phyloP scores from a whole-genome alignment of 2,888 invertebrate genomes.

The Ectropis crepuscularia region DNA sequence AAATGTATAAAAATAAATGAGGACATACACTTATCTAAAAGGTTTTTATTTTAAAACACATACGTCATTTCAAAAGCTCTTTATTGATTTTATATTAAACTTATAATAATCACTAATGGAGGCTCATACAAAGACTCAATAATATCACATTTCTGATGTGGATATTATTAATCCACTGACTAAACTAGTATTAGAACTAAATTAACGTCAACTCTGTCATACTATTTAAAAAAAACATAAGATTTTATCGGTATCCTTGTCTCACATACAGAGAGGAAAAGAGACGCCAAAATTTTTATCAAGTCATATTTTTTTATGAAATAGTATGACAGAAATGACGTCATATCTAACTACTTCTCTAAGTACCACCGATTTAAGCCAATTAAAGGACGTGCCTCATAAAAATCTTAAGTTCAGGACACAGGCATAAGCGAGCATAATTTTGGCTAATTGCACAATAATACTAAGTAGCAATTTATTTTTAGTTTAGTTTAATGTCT shows the following conservation, averaged over 20 bases:
- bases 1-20: conserved; percentile 21
- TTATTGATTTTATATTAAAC: conserved; percentile 64
- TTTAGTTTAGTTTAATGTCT: conserved; percentile 12
- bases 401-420: conserved; percentile 7
- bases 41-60: conserved; percentile 43
- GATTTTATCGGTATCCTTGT: background rate
- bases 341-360: conserved; percentile 51
- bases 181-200: conserved; percentile 51
- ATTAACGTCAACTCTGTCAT: conserved; percentile 26
- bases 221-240: background rate
- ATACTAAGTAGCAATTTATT: conserved; percentile 19
- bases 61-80: conserved; percentile 61
- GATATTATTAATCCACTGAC: conserved; percentile 86
- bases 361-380: conserved; percentile 67
- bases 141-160: conserved; percentile 90
- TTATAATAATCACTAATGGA: conserved; percentile 67
- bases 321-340: conserved; percentile 3
- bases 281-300: background rate
- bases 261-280: background rate
- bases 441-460: background rate
- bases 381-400: conserved; percentile 35
- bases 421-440: conserved; percentile 12
- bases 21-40: background rate
- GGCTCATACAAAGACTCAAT: conserved; percentile 85
- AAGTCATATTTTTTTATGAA: background rate